Conservation (phyloP, 2,888 invertebrate genomes). For the Acrobasis consociella region DNA sequence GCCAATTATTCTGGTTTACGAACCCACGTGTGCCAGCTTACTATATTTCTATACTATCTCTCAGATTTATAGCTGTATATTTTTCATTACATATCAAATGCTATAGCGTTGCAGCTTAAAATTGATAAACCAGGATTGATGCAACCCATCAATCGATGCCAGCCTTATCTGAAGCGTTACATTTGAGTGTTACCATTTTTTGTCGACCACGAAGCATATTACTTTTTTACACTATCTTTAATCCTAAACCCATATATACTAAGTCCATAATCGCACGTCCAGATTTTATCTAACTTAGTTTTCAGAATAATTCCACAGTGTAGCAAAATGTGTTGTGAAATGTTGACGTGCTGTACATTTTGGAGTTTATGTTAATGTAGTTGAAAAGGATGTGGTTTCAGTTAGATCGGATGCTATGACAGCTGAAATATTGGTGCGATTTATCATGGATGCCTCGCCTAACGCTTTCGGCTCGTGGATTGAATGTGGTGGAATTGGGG, state of each 20-base stretch:
- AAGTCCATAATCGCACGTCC: slow-evolving; percentile 11
- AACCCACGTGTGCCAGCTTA: neutral
- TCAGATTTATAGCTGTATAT: neutral
- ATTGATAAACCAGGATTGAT: slow-evolving; percentile 21
- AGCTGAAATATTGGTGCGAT: slow-evolving; percentile 46
- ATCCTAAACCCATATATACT: neutral
- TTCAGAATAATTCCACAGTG: slow-evolving; percentile 6
- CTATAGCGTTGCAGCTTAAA: slow-evolving; percentile 6
- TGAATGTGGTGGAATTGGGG: slow-evolving; percentile 34
- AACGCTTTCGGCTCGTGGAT: slow-evolving; percentile 35
- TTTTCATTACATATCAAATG: neutral
- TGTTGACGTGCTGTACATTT: neutral
- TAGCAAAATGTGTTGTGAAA: neutral
- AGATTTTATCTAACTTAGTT: neutral
- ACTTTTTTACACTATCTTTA: neutral
- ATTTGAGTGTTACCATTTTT: slow-evolving; percentile 20
- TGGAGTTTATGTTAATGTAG: neutral
- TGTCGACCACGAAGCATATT: slow-evolving; percentile 8
- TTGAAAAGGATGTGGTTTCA: slow-evolving; percentile 9
- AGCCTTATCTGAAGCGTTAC: slow-evolving; percentile 20
- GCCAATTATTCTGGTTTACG: neutral
- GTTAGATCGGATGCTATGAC: slow-evolving; percentile 39
- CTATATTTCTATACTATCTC: neutral
- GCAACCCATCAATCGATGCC: slow-evolving; percentile 18
- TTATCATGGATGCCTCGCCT: slow-evolving; percentile 45